Conservation (phyloP, 92 coral and sea anemone genomes). For the Porites lobata region DNA sequence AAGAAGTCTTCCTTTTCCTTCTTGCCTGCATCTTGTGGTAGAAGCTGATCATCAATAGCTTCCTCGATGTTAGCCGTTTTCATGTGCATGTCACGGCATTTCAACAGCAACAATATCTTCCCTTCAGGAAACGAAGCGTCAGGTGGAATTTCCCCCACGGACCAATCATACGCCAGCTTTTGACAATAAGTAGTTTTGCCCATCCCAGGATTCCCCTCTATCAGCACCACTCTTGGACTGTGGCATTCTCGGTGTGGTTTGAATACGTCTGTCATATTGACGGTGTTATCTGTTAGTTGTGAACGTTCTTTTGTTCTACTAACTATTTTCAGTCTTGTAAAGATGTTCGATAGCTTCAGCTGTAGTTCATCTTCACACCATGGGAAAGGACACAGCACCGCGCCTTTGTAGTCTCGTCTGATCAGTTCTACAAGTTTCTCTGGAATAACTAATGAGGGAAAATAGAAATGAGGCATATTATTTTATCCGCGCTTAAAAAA, state of each 20-base stretch:
- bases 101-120: slow-evolving; percentile 30
- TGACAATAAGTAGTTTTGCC: slow-evolving; percentile 54
- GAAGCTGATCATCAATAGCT: slow-evolving; percentile 37
- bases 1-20: slow-evolving; percentile 23
- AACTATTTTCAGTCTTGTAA: slow-evolving; percentile 20
- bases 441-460: not conserved
- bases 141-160: slow-evolving; percentile 17
- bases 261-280: slow-evolving; percentile 34
- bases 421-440: slow-evolving; percentile 24
- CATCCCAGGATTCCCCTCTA: slow-evolving; percentile 53
- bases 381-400: slow-evolving; percentile 35
- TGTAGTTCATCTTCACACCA: slow-evolving; percentile 47
- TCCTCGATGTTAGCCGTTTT: slow-evolving; percentile 16
- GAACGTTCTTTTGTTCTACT: slow-evolving; percentile 38
- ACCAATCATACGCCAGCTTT: slow-evolving; percentile 58
- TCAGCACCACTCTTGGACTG: slow-evolving; percentile 41
- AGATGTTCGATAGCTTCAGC: slow-evolving; percentile 11
- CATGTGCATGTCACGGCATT: slow-evolving; percentile 47
- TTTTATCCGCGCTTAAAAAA: not conserved
- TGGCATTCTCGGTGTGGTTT: slow-evolving; percentile 31
- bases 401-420: slow-evolving; percentile 31
- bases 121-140: slow-evolving; percentile 32
- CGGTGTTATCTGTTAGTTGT: not conserved
- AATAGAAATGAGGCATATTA: not conserved
- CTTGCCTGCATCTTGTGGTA: slow-evolving; percentile 20